Base-by-base conservation (phyloP, 1,140 invertebrate species). In the Propsilocerus akamusi region DNA sequence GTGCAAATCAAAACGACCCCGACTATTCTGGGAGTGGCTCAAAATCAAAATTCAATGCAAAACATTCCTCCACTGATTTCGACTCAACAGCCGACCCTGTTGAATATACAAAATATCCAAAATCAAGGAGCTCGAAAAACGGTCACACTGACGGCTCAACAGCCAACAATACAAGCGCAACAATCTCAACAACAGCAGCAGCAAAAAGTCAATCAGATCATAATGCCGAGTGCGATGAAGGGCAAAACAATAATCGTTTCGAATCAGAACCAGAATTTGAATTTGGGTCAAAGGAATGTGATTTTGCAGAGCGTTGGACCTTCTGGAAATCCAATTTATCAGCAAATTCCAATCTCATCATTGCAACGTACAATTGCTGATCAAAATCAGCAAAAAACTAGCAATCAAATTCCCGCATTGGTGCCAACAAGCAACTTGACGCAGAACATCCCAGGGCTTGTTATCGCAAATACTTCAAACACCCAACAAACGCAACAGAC, bases 21-120 rank as follows among this genome's bases (percentile, higher is more conserved):
- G 61, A 55, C 62, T 56, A 20, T 62, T 58, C 3, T 61, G 59
- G 3, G 28, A 62, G 47, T 59, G 60, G 8, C 55, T 51, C 20
- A 62, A 54, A 48, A 25, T 46, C 17, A 30, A 47, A 46, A 46
- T 25, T 25, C 34, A 11, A 25, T 53, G 26, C 52, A 53, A 51
- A 49, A 25, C 25, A 48, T 48, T 25, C 52, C 52, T n/a, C 52
- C 52, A 12, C 23, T 53, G 6, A 50, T 53, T 14, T 46, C 52
- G 2, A 53, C 52, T 0, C 46, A 51, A 37, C 56, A 55, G 26
- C 54, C 54, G 37, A 54, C 56, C 22, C 28, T 63, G 5, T 52
- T 65, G 8, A 65, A 65, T 47, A 65, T 65, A 47, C 63, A 64
- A 37, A 65, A 64, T 49, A 63, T 65, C 12, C 60, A 64, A 34